Evolutionary conservation across 2,888 invertebrate species (phyloP).

Genomic region (Cinara cedri): DNA sequence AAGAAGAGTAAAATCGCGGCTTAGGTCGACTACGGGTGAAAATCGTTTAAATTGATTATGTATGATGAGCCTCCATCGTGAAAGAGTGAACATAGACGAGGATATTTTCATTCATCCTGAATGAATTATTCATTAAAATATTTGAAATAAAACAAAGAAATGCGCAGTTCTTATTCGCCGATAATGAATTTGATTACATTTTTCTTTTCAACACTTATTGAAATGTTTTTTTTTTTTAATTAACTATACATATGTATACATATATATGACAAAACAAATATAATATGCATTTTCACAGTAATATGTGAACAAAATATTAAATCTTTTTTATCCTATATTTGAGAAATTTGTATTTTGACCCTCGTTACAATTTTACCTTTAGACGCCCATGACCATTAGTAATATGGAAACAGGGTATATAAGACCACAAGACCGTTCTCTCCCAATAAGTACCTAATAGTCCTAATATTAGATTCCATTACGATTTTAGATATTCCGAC

Average conservation of each 20-base stretch:
- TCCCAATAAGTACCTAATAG: no score
- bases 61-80: background rate
- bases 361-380: background rate
- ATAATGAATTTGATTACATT: no score
- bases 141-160: conserved; percentile 11
- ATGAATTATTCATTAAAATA: background rate
- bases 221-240: no score
- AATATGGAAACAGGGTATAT: no score
- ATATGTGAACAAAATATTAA: background rate
- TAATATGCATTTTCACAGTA: background rate
- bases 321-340: background rate
- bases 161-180: background rate
- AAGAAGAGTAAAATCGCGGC: background rate
- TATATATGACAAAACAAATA: no score
- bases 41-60: conserved; percentile 7
- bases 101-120: background rate
- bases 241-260: background rate
- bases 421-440: no score
- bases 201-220: no score
- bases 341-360: background rate
- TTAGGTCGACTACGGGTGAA: background rate
- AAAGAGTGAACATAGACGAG: background rate
- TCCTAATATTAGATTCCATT: no score
- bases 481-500: no score
- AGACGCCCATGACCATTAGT: no score